A percentile compares a stretch with the other conserved stretches of the same genome.
phyloP scores from a whole-genome alignment of 2,113 vertebrate genomes.

The Eleginops maclovinus region DNA sequence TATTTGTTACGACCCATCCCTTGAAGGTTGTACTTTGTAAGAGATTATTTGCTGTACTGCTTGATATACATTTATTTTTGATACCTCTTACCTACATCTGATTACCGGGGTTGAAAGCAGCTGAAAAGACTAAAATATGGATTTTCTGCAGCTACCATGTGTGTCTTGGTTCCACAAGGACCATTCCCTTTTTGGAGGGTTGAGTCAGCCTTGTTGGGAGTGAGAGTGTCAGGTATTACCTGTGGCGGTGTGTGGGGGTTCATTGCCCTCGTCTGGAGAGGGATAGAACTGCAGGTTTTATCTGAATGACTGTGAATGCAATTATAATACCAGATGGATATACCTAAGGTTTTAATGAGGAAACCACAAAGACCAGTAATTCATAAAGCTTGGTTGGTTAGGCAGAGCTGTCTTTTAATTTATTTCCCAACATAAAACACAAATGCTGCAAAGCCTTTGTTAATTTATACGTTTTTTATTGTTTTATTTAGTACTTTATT shows the following conservation, averaged over 20 bases:
- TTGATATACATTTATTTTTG: background rate
- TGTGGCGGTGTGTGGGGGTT: slow-evolving; percentile 63
- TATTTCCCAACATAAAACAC: background rate
- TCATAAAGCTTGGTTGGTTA: slow-evolving; percentile 1
- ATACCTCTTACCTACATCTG: slow-evolving; percentile 3
- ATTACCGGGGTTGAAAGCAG: slow-evolving; percentile 17
- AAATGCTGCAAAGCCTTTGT: background rate
- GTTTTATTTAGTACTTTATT: no score
- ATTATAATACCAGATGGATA: slow-evolving; percentile 7
- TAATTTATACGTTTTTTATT: no score
- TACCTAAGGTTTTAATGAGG: slow-evolving; percentile 37
- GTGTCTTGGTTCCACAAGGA: slow-evolving; percentile 89
- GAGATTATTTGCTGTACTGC: background rate
- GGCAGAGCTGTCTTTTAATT: background rate
- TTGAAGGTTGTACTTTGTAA: background rate
- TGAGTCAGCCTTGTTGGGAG: slow-evolving; percentile 45
- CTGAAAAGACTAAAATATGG: slow-evolving; percentile 50
- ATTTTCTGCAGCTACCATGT: slow-evolving; percentile 83
- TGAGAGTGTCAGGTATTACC: slow-evolving; percentile 61
- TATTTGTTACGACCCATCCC: background rate
- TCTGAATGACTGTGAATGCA: slow-evolving; percentile 6
- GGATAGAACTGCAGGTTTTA: slow-evolving; percentile 65
- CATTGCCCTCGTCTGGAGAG: slow-evolving; percentile 78
- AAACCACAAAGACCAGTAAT: slow-evolving; percentile 7
- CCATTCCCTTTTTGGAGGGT: slow-evolving; percentile 76